These are phyloP conservation scores for Cyanoderma ruficeps DNA, from an alignment of 2,113 vertebrate species.

Conservation along the genomic window DNA sequence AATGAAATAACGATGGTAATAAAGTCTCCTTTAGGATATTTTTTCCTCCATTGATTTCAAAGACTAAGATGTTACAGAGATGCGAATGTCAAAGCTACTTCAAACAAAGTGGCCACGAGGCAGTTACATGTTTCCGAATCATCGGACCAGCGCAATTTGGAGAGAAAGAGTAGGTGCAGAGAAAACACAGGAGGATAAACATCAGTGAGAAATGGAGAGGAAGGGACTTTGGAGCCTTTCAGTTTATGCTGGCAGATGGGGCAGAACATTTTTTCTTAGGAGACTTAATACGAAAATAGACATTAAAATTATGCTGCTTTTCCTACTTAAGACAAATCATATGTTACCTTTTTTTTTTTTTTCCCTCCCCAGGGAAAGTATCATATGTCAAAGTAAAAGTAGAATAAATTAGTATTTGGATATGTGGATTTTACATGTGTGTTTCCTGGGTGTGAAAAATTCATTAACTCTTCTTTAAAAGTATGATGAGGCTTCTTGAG, in stretches of 20 bases:
- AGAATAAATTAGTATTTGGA: not conserved
- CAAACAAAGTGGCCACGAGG: constrained; percentile 32
- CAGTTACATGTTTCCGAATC: constrained; percentile 3
- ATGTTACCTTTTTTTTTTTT: not conserved
- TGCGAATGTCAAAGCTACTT: constrained; percentile 25
- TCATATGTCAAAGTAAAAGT: not conserved
- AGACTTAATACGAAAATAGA: constrained; percentile 28
- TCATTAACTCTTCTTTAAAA: not conserved
- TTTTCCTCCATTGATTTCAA: constrained; percentile 17
- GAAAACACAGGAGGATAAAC: not conserved
- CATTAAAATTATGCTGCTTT: constrained; percentile 15
- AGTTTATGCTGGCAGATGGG: constrained; percentile 10
- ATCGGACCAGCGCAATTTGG: not conserved
- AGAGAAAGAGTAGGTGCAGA: not conserved
- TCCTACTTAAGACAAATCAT: constrained; percentile 7
- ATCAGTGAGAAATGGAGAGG: not conserved
- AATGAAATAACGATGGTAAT: not conserved
- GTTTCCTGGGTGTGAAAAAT: not conserved
- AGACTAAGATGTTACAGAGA: constrained; percentile 5
- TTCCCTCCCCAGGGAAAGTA: not conserved
- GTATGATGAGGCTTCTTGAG: not conserved
- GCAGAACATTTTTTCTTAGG: constrained; percentile 19
- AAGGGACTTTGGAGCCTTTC: not conserved
- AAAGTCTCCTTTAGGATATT: not conserved
- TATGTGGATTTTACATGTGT: not conserved